Evolutionary conservation across 2,888 invertebrate genomes (phyloP).

Genomic region (Cepaea hortensis): DNA sequence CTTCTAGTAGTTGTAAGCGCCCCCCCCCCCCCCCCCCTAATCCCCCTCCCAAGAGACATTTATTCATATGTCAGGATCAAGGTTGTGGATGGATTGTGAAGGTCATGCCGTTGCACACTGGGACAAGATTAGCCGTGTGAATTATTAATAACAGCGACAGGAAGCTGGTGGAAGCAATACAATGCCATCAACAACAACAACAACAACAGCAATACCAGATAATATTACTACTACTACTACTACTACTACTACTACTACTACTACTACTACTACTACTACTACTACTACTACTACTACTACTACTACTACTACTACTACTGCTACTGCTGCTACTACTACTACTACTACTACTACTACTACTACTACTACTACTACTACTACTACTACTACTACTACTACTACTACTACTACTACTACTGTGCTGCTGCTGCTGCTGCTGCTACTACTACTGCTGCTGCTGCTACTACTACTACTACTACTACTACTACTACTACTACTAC

Average conservation of each 20-base stretch:
- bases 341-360: conserved; percentile 13
- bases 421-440: conserved; percentile 4
- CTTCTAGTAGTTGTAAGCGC: too few species aligned
- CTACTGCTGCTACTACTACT: conserved; percentile 27
- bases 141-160: too few species aligned
- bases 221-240: conserved; percentile 36
- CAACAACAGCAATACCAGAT: too few species aligned
- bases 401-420: too few species aligned
- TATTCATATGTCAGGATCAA: too few species aligned
- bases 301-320: conserved; percentile 36
- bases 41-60: too few species aligned
- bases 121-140: too few species aligned
- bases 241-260: conserved; percentile 34
- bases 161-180: too few species aligned
- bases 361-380: conserved; percentile 25
- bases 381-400: neutral
- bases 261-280: conserved; percentile 31
- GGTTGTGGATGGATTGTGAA: too few species aligned
- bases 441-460: conserved; percentile 18
- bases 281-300: conserved; percentile 38
- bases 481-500: neutral
- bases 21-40: too few species aligned
- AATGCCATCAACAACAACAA: too few species aligned
- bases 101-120: too few species aligned
- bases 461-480: conserved; percentile 18